Conservation (phyloP, 2,797 vertebrate genomes). For the Phrynocephalus forsythii region DNA sequence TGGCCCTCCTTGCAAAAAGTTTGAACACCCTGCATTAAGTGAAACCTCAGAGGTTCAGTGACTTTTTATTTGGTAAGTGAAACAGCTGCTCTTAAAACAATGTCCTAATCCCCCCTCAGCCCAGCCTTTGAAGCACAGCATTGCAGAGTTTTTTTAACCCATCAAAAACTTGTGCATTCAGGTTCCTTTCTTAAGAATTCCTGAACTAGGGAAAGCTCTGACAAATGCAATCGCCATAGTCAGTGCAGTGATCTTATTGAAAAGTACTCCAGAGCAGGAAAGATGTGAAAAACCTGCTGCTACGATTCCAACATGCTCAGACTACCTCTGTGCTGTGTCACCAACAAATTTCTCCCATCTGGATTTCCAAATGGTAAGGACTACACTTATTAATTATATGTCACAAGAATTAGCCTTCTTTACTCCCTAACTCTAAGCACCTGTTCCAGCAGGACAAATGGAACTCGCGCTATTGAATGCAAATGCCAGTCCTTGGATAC, state of each 20-base stretch:
- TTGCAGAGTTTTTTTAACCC: background rate
- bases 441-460: background rate
- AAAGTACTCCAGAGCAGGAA: background rate
- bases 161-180: background rate
- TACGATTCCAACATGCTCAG: background rate
- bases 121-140: background rate
- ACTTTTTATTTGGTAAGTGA: background rate
- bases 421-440: too few species aligned
- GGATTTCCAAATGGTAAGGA: background rate
- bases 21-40: too few species aligned
- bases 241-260: background rate
- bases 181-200: background rate
- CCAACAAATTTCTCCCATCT: background rate
- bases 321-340: background rate
- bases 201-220: background rate
- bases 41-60: background rate
- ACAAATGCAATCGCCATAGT: background rate
- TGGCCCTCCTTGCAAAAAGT: too few species aligned
- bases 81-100: background rate
- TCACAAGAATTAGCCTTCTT: background rate
- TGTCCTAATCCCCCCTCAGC: background rate
- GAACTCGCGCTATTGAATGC: background rate
- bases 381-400: too few species aligned
- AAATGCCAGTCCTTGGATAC: background rate
- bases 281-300: background rate